These are phyloP conservation scores for Papilio xuthus DNA, from an alignment of 1,140 invertebrate species.

Conservation along the genomic window DNA sequence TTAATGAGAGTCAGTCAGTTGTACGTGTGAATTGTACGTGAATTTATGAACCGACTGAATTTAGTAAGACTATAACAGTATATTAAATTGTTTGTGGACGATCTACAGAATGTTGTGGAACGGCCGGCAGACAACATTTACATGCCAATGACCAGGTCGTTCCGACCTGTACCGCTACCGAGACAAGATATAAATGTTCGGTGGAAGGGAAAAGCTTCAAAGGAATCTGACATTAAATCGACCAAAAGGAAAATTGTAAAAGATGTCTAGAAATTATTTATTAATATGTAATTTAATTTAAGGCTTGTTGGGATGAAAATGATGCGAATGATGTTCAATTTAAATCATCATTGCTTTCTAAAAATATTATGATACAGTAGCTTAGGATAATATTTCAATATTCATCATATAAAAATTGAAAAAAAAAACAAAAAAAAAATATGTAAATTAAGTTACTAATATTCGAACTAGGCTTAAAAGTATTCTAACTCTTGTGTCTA, in stretches of 20 bases:
- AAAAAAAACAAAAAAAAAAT: not conserved
- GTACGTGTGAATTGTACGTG: no score
- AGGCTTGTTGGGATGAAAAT: not conserved
- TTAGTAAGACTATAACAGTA: not conserved
- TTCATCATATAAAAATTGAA: not conserved
- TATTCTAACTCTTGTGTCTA: not conserved
- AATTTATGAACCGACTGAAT: not conserved
- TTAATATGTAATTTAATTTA: not conserved
- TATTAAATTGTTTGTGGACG: not conserved
- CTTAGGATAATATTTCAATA: not conserved
- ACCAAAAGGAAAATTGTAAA: not conserved
- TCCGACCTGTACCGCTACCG: not conserved
- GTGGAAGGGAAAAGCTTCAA: constrained; percentile 17
- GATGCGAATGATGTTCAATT: not conserved
- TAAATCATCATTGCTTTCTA: not conserved
- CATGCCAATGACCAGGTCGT: not conserved
- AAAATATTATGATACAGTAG: not conserved
- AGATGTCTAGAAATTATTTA: not conserved
- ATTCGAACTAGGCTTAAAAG: not conserved
- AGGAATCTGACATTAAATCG: constrained; percentile 2
- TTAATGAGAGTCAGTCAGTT: no score
- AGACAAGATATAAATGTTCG: not conserved
- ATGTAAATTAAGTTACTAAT: not conserved
- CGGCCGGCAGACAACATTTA: not conserved
- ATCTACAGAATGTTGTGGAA: not conserved